These are phyloP conservation scores for Tupaia tana DNA, from an alignment of 2,113 vertebrate genomes.

Conservation along the genomic window DNA sequence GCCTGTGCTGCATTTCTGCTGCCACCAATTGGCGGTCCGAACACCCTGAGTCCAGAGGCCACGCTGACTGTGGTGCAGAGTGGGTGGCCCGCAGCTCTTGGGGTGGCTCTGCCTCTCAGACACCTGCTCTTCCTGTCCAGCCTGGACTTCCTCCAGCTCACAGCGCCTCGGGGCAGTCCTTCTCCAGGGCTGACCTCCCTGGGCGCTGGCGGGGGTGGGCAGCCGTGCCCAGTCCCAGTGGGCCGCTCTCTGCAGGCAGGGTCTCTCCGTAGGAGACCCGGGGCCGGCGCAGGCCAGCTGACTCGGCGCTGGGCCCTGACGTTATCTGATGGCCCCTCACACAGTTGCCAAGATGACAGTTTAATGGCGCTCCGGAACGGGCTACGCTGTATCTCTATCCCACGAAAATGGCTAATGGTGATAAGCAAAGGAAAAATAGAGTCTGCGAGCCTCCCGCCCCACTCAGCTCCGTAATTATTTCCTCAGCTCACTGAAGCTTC, in stretches of 20 bases:
- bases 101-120: background rate
- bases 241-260: background rate
- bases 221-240: background rate
- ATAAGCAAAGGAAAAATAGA: slow-evolving; percentile 86
- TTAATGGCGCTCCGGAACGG: slow-evolving; percentile 88
- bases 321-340: slow-evolving; percentile 89
- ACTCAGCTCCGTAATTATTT: slow-evolving; percentile 83
- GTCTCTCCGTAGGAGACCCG: background rate
- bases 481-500: slow-evolving; percentile 84
- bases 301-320: slow-evolving; percentile 78
- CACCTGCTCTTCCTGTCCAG: fast-evolving
- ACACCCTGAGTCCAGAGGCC: too few relatives aligned
- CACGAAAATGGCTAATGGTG: slow-evolving; percentile 87
- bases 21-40: background rate
- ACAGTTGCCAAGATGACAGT: slow-evolving; percentile 90
- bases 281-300: fast-evolving
- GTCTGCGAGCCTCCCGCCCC: slow-evolving; percentile 61
- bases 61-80: fast-evolving
- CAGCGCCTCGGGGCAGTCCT: background rate
- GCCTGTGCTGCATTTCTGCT: background rate
- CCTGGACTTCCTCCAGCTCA: background rate
- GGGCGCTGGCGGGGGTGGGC: background rate
- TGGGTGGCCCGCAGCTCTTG: fast-evolving
- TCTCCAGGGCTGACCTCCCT: background rate
- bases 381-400: slow-evolving; percentile 90